Evolutionary conservation across 1,140 invertebrate species (phyloP).

Genomic region (Macrobrachium rosenbergii): DNA sequence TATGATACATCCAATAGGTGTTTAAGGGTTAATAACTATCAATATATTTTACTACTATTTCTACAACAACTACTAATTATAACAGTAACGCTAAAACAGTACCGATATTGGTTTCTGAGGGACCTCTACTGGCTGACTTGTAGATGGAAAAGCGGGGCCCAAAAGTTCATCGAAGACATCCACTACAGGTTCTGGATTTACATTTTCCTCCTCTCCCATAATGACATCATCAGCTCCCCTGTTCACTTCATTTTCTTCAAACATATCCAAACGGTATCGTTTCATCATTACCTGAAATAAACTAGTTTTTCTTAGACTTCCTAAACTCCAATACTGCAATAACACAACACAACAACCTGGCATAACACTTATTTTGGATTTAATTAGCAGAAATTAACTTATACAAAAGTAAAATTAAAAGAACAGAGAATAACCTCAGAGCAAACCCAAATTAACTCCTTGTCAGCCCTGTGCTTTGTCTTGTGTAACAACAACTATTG

Average conservation of each 20-base stretch:
- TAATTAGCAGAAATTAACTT: too few species aligned
- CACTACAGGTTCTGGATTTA: constrained; percentile 63
- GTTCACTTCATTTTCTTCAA: constrained; percentile 20
- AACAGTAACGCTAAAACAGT: not conserved
- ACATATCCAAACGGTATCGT: constrained; percentile 71
- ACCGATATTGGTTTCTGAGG: not conserved
- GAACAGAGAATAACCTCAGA: too few species aligned
- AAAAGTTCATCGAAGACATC: constrained; percentile 74
- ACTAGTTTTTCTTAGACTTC: constrained; percentile 1
- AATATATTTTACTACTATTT: too few species aligned
- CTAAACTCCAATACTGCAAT: not conserved
- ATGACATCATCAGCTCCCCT: constrained; percentile 62
- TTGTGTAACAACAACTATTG: too few species aligned
- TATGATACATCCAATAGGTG: too few species aligned
- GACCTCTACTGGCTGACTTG: not conserved
- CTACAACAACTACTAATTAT: too few species aligned
- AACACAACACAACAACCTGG: not conserved
- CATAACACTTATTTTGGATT: not conserved
- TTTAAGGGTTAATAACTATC: too few species aligned
- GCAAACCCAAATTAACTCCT: too few species aligned
- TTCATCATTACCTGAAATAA: constrained; percentile 70
- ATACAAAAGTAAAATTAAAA: too few species aligned
- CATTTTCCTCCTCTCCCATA: constrained; percentile 68
- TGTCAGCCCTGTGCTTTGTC: too few species aligned
- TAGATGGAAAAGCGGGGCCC: constrained; percentile 51